Conservation (phyloP, 2,888 invertebrate species). For the Endomychus coccineus region DNA sequence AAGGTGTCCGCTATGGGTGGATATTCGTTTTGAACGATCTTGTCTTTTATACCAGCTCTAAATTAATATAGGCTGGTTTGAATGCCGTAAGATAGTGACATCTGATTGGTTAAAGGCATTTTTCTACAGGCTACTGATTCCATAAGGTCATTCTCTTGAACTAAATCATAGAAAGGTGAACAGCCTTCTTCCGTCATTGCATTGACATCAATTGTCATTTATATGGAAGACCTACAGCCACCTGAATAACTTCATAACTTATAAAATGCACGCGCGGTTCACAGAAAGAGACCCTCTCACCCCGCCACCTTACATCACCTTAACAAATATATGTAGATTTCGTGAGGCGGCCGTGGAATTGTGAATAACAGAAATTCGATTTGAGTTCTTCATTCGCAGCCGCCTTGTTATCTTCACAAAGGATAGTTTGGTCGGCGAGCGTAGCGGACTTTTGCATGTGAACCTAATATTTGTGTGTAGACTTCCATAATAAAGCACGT, state of each 20-base stretch:
- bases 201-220: too few species aligned
- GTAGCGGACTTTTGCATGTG: conserved; percentile 3
- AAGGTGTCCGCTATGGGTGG: too few species aligned
- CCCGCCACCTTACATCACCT: conserved; percentile 24
- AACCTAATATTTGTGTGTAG: too few species aligned
- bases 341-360: conserved; percentile 33
- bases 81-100: too few species aligned
- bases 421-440: conserved; percentile 8
- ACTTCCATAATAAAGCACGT: conserved; percentile 1
- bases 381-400: conserved; percentile 40
- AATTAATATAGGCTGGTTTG: too few species aligned
- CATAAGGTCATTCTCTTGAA: too few species aligned
- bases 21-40: too few species aligned
- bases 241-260: conserved; percentile 14
- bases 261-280: conserved; percentile 11
- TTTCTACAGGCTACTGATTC: too few species aligned
- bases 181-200: too few species aligned
- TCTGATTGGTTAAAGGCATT: too few species aligned
- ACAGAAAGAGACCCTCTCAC: conserved; percentile 22
- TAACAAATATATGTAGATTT: conserved; percentile 43
- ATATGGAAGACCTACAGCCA: neutral
- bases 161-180: too few species aligned
- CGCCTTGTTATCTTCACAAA: conserved; percentile 36
- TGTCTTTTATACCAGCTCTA: too few species aligned
- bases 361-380: conserved; percentile 43